A percentile compares a stretch with the other conserved stretches of the same genome.
These are phyloP conservation scores for Actias luna DNA, from an alignment of 2,888 invertebrate genomes.

Conservation along the genomic window DNA sequence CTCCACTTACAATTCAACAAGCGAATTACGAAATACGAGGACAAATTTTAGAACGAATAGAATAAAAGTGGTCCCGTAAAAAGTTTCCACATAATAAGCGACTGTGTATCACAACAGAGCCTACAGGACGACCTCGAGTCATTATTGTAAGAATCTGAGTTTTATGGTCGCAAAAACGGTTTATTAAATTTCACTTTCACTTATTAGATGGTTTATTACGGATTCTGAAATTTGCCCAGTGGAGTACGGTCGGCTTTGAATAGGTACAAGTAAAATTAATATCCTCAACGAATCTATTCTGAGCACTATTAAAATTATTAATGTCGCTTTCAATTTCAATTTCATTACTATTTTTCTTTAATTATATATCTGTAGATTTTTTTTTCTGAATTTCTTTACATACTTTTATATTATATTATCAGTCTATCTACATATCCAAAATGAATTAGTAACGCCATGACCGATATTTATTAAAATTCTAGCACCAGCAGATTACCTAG, in stretches of 20 bases:
- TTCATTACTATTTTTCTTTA: no score
- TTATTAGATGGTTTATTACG: not conserved
- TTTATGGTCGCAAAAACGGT: not conserved
- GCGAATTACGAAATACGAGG: conserved; percentile 2
- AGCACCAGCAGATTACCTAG: no score
- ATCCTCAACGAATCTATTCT: not conserved
- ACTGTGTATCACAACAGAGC: not conserved
- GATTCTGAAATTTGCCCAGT: not conserved
- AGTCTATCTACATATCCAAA: no score
- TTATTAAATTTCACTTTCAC: conserved; percentile 1
- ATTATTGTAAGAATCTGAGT: not conserved
- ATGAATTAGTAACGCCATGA: no score
- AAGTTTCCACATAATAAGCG: conserved; percentile 7
- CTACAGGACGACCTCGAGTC: not conserved
- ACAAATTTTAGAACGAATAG: conserved; percentile 1
- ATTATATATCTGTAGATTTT: no score
- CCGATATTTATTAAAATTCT: no score
- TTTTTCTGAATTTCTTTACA: no score
- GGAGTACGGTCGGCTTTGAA: not conserved
- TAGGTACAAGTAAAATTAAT: not conserved
- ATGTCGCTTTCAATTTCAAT: not conserved
- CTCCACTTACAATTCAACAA: not conserved
- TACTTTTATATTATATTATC: no score
- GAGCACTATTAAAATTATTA: not conserved
- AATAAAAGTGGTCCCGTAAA: not conserved